phyloP scores from a whole-genome alignment of 2,113 vertebrate species.

The Eurystomus gularis region DNA sequence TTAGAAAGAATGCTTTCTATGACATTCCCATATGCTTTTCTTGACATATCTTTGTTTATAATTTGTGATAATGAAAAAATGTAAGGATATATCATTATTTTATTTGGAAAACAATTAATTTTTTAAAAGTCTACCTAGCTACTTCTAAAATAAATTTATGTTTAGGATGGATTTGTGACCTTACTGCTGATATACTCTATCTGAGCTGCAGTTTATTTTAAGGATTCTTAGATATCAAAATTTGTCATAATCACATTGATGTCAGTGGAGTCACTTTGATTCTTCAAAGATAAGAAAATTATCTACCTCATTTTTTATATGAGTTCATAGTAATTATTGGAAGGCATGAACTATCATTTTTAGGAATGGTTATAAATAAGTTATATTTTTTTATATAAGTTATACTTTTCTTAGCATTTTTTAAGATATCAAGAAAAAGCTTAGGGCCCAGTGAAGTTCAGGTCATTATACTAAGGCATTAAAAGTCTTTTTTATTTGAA shows the following conservation, averaged over 20 bases:
- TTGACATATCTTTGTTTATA: slow-evolving; percentile 54
- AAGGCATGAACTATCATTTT: background rate
- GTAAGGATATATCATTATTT: background rate
- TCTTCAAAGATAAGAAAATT: background rate
- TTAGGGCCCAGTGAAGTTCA: background rate
- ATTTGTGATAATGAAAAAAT: background rate
- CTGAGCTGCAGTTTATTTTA: fast-evolving
- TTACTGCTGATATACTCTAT: background rate
- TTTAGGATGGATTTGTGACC: background rate
- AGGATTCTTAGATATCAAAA: background rate
- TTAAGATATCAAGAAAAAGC: background rate
- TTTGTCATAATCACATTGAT: background rate
- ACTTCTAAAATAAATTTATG: background rate
- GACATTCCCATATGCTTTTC: slow-evolving; percentile 70
- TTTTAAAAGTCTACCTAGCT: background rate
- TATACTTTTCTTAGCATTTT: background rate
- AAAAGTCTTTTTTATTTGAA: background rate
- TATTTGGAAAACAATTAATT: background rate
- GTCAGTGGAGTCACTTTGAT: background rate
- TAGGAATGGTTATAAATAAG: background rate
- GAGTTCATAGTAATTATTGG: background rate
- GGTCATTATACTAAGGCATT: background rate
- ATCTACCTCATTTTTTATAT: background rate
- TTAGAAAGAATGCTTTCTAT: slow-evolving; percentile 50
- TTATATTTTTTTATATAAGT: background rate